Evolutionary conservation across 2,797 vertebrate species (phyloP), one percentile per base, ranked within the genome.

Genomic region (Arvicola amphibius): DNA sequence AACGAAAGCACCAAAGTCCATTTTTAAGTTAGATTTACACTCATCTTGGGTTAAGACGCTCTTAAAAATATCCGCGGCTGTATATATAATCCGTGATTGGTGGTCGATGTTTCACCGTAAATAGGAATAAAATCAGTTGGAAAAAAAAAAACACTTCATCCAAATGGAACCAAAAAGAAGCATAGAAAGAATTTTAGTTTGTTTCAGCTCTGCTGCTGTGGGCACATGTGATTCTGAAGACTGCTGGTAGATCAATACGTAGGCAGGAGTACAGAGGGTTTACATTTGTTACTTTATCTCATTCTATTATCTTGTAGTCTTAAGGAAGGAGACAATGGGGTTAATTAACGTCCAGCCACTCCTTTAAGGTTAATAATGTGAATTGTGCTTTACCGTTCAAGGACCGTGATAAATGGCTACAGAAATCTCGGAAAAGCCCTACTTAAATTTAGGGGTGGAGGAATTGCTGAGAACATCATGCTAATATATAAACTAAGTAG

Each of bases 11-110:
- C 69, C n/a, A 79, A 88, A 69, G 65, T 79, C 4, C 16, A 86
- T 80, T 79, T 95, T 34, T 73, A 97, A 89, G 59, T 17, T 83
- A 94, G 83, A 81, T 86, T 89, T 93, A 90, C 65, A 69, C 93
- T 63, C 34, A 25, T 83, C 61, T 95, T 90, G 48, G 12, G 53
- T 91, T 53, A 88, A 46, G 43, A 0, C 9, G 2, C 7, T 94
- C 46, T 84, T 77, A 81, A 87, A 87, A 91, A 91, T 93, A 96
- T 85, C 79, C 73, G 40, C 34, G 4, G 14, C 59, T 43, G 21
- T 67, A n/a, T 25, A 65, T 67, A n/a, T 25, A 65, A 29, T 83
- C 74, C 76, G 14, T 46, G 43, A 74, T 10, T 88, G 8, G 87
- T 67, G 69, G 84, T 88, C 46, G 56, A 40, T 16, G 25, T 69